These are phyloP conservation scores for Cynopterus sphinx DNA, from an alignment of 2,797 vertebrate species.

Conservation along the genomic window DNA sequence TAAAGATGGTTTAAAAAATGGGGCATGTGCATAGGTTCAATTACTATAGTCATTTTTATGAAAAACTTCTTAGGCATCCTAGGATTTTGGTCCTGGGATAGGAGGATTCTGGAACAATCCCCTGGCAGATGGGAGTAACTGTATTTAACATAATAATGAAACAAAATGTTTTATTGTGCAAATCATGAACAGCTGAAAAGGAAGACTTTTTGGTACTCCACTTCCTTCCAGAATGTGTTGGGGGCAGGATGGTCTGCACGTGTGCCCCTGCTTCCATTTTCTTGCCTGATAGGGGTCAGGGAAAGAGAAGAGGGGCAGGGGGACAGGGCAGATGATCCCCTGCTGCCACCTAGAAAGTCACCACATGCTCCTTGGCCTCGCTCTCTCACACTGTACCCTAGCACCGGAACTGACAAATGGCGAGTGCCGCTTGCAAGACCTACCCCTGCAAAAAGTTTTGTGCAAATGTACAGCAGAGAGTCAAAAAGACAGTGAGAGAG, in stretches of 20 bases:
- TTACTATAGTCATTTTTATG: background rate
- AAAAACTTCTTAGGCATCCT: no score
- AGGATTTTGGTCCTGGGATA: background rate
- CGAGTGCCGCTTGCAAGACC: background rate
- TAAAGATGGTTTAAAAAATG: background rate
- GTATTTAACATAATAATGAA: background rate
- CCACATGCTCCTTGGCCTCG: background rate
- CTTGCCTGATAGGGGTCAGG: background rate
- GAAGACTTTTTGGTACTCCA: background rate
- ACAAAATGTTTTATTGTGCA: slow-evolving; percentile 6
- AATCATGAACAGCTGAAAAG: background rate
- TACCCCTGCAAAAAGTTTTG: background rate
- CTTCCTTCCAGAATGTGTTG: background rate
- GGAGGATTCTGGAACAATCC: background rate
- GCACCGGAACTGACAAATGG: background rate
- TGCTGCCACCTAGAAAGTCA: background rate
- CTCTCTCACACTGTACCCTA: background rate
- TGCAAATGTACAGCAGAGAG: background rate
- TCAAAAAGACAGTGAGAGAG: background rate
- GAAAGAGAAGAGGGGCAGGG: background rate
- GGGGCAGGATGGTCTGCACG: background rate
- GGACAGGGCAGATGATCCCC: background rate
- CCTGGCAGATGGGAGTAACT: no score
- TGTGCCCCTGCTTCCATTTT: background rate
- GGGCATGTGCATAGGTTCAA: background rate